phyloP scores from a whole-genome alignment of 2,888 invertebrate species.

The Hypselothyrea guttata region DNA sequence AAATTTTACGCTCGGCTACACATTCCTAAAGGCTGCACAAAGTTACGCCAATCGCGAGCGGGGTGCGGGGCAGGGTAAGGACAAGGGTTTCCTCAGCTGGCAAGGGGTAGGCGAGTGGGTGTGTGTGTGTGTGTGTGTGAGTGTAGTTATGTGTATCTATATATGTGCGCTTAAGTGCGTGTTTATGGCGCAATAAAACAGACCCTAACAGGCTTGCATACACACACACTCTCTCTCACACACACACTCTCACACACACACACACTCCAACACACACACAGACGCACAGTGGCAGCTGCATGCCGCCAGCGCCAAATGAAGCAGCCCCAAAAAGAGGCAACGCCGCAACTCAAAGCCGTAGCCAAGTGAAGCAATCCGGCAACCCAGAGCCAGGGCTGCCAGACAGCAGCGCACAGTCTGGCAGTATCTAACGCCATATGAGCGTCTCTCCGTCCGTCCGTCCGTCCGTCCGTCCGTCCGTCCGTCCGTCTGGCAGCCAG shows the following conservation, averaged over 20 bases:
- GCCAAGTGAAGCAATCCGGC: constrained; percentile 6
- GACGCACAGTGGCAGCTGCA: constrained; percentile 50
- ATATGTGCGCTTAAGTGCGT: constrained; percentile 71
- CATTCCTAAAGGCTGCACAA: constrained; percentile 68
- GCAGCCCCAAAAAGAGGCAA: constrained; percentile 52
- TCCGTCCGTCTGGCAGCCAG: constrained; percentile 58
- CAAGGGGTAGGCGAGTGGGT: not conserved
- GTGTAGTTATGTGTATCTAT: constrained; percentile 29
- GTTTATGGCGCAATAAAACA: constrained; percentile 77
- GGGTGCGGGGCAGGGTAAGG: not conserved
- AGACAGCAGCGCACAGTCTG: constrained; percentile 11
- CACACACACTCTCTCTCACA: constrained; percentile 28
- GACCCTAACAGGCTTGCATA: constrained; percentile 61
- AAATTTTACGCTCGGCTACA: constrained; percentile 70
- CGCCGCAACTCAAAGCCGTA: constrained; percentile 5
- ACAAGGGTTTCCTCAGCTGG: constrained; percentile 1
- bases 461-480: constrained; percentile 23
- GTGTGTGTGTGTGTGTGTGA: constrained; percentile 16
- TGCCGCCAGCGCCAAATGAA: constrained; percentile 64
- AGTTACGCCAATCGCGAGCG: constrained; percentile 41
- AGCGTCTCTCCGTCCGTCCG: constrained; percentile 13
- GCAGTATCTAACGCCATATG: constrained; percentile 7
- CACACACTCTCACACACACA: constrained; percentile 16
- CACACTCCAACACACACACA: constrained; percentile 14
- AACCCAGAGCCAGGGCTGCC: constrained; percentile 46